phyloP scores from a whole-genome alignment of 1,140 invertebrate genomes.

The Euura lappo region DNA sequence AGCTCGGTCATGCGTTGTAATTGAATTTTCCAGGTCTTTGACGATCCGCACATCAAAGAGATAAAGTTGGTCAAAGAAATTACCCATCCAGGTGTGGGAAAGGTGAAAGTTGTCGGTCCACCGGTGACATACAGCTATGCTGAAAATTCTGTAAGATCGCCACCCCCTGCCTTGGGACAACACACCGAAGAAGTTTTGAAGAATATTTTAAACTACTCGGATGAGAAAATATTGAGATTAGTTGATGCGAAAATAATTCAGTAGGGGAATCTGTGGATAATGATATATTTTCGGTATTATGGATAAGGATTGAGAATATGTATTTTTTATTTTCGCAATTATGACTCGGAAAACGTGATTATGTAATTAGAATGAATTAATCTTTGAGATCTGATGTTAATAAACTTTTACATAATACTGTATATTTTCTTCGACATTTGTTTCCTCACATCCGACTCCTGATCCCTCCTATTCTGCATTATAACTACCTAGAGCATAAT shows the following conservation, averaged over 20 bases:
- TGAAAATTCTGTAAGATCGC: constrained; percentile 70
- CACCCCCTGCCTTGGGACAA: constrained; percentile 88
- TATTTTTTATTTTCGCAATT: too few relatives aligned
- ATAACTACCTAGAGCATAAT: too few relatives aligned
- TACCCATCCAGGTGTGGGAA: constrained; percentile 72
- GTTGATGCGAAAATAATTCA: constrained; percentile 63
- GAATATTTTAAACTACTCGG: constrained; percentile 72
- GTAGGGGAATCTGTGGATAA: constrained; percentile 28
- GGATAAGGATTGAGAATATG: neutral
- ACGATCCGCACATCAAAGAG: constrained; percentile 82
- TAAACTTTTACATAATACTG: too few relatives aligned
- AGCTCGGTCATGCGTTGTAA: constrained; percentile 15
- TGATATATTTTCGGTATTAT: neutral
- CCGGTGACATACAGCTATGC: constrained; percentile 81
- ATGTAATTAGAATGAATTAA: too few relatives aligned
- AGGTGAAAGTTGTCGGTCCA: constrained; percentile 83
- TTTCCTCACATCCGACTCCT: too few relatives aligned
- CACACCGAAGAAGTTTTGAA: constrained; percentile 83
- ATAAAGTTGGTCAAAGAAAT: constrained; percentile 80
- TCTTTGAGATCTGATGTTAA: too few relatives aligned
- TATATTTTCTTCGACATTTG: too few relatives aligned
- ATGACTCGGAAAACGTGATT: too few relatives aligned
- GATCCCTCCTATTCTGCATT: too few relatives aligned
- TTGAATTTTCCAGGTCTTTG: constrained; percentile 71
- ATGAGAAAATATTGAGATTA: constrained; percentile 66